A percentile compares a stretch with the other conserved stretches of the same genome.
phyloP scores from a whole-genome alignment of 2,113 vertebrate genomes.

The Callionymus lyra region DNA sequence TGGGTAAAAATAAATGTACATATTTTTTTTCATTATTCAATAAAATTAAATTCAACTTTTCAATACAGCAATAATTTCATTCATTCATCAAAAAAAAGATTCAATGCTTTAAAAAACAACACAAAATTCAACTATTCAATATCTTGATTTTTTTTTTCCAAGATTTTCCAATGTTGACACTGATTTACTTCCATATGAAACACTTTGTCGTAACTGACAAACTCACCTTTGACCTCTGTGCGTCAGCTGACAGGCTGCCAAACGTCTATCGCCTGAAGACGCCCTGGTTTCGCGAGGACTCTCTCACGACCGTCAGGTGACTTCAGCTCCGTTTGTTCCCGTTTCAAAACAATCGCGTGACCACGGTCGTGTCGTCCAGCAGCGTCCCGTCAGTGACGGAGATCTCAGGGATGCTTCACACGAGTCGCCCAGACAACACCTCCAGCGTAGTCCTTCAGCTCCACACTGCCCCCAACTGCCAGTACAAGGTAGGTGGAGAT shows the following conservation, averaged over 20 bases:
- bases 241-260: constrained; percentile 70
- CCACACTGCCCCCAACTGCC: constrained; percentile 85
- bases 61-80: too few species aligned
- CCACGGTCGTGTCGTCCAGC: constrained; percentile 3
- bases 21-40: not conserved
- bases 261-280: constrained; percentile 81
- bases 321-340: not conserved
- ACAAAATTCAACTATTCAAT: too few species aligned
- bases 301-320: constrained; percentile 74
- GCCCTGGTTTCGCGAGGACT: constrained; percentile 90
- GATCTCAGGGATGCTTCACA: constrained; percentile 85
- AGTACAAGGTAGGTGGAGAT: constrained; percentile 91
- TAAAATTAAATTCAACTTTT: not conserved
- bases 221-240: not conserved
- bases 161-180: too few species aligned
- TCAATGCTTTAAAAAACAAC: too few species aligned
- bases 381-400: constrained; percentile 78
- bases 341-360: not conserved
- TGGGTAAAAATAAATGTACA: too few species aligned
- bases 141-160: too few species aligned
- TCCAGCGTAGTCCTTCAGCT: constrained; percentile 75
- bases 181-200: too few species aligned
- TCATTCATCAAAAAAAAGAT: not conserved
- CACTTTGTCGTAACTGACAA: too few species aligned
- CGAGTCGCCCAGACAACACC: constrained; percentile 71